Conservation (phyloP, 1,140 invertebrate genomes). For the Dufourea novaeangliae region DNA sequence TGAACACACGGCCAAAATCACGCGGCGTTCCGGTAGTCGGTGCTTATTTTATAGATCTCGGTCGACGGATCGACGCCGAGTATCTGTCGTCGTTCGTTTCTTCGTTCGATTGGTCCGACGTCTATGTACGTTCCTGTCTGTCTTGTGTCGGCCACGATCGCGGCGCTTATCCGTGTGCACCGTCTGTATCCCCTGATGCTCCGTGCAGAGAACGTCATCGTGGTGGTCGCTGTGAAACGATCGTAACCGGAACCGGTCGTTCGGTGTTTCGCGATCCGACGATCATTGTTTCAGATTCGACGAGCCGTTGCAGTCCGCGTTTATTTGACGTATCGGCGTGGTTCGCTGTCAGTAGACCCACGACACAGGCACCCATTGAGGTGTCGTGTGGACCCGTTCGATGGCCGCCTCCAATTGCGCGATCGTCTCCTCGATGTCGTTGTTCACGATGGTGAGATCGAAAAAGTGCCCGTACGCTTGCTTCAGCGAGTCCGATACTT, state of each 20-base stretch:
- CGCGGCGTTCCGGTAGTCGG: conserved; percentile 64
- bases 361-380: conserved; percentile 97
- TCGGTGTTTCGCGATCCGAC: conserved; percentile 34
- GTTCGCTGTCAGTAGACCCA: conserved; percentile 95
- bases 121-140: conserved; percentile 20
- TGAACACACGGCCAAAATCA: conserved; percentile 79
- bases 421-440: conserved; percentile 99
- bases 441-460: conserved; percentile 98
- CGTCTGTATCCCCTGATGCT: background rate
- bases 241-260: conserved; percentile 50
- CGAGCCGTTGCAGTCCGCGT: conserved; percentile 77
- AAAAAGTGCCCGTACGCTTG: conserved; percentile 99
- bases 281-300: conserved; percentile 76
- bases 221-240: conserved; percentile 22
- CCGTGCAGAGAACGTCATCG: background rate
- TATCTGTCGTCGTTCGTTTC: conserved; percentile 22
- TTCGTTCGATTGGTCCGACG: conserved; percentile 56
- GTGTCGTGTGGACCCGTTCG: conserved; percentile 92
- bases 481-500: conserved; percentile 97
- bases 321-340: conserved; percentile 74
- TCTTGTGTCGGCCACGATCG: conserved; percentile 10
- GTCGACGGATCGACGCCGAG: conserved; percentile 40
- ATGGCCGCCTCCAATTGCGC: conserved; percentile 94
- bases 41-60: conserved; percentile 44
- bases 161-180: conserved; percentile 12